A percentile compares a stretch with the other conserved stretches of the same genome.
Evolutionary conservation across 2,113 vertebrate species (phyloP).

Genomic region (Phylloscopus whistleri): DNA sequence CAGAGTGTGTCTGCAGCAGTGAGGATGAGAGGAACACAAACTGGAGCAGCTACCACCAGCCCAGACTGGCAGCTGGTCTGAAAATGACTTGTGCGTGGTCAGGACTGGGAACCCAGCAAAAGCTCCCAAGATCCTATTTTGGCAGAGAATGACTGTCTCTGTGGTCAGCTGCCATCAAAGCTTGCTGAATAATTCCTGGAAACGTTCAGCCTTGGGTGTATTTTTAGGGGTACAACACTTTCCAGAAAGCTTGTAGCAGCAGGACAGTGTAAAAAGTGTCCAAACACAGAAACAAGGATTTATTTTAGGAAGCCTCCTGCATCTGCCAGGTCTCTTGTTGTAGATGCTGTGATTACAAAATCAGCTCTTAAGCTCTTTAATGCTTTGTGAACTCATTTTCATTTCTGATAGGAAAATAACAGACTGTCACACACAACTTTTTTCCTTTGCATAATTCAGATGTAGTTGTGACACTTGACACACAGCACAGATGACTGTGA

Average conservation of each 20-base stretch:
- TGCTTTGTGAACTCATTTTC: conserved; percentile 18
- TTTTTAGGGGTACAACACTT: neutral
- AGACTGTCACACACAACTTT: conserved; percentile 33
- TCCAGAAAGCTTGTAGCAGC: neutral
- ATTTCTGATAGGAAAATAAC: conserved; percentile 58
- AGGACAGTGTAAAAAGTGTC: neutral
- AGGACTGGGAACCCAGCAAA: neutral
- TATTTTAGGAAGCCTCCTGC: neutral
- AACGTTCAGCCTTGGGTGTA: neutral
- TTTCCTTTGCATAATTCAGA: conserved; percentile 41
- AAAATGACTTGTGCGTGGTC: accelerated
- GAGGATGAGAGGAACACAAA: neutral
- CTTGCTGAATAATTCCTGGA: neutral
- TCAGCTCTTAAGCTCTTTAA: neutral
- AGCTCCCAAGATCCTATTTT: neutral
- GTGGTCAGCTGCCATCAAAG: neutral
- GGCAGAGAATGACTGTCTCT: neutral
- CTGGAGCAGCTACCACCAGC: neutral
- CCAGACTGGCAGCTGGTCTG: neutral
- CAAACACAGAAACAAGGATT: neutral
- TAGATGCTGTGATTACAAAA: neutral
- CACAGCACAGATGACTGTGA: conserved; percentile 21
- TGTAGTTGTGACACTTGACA: conserved; percentile 49
- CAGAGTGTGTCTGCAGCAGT: accelerated
- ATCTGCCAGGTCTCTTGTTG: neutral